Evolutionary conservation across 2,888 invertebrate genomes (phyloP).

Genomic region (Lymantria dispar): DNA sequence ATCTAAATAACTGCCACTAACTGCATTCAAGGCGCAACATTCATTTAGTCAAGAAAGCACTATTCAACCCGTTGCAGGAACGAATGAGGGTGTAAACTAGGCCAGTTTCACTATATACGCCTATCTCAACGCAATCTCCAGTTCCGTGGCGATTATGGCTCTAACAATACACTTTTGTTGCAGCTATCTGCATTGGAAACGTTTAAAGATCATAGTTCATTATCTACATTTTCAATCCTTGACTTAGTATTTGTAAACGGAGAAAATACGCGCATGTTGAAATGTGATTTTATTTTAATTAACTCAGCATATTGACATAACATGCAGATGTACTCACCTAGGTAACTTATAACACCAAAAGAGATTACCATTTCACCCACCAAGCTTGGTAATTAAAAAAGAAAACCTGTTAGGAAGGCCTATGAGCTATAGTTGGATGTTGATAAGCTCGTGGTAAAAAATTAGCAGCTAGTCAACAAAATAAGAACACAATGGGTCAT

Average conservation of each 20-base stretch:
- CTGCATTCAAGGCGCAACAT: conserved; percentile 29
- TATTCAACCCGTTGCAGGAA: conserved; percentile 36
- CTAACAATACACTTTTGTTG: conserved; percentile 48
- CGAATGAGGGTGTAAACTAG: conserved; percentile 46
- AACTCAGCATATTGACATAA: too few species aligned
- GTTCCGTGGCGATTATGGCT: conserved; percentile 51
- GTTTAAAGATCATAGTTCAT: conserved; percentile 12
- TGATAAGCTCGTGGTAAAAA: too few species aligned
- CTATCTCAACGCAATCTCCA: conserved; percentile 42
- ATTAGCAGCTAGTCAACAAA: too few species aligned
- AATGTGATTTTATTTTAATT: background rate
- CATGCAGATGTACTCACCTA: too few species aligned
- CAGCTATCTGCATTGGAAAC: conserved; percentile 15
- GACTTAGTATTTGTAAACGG: background rate
- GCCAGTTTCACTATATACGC: conserved; percentile 43
- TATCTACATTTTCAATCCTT: background rate
- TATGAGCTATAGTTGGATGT: too few species aligned
- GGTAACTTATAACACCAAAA: too few species aligned
- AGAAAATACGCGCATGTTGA: background rate
- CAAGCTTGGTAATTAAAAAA: too few species aligned
- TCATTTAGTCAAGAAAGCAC: conserved; percentile 40
- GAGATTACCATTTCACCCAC: too few species aligned
- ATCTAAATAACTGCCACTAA: conserved; percentile 3
- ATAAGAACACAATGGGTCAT: too few species aligned
- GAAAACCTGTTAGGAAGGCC: too few species aligned